Conservation (phyloP, 1,140 invertebrate species). For the Megalopta genalis region DNA sequence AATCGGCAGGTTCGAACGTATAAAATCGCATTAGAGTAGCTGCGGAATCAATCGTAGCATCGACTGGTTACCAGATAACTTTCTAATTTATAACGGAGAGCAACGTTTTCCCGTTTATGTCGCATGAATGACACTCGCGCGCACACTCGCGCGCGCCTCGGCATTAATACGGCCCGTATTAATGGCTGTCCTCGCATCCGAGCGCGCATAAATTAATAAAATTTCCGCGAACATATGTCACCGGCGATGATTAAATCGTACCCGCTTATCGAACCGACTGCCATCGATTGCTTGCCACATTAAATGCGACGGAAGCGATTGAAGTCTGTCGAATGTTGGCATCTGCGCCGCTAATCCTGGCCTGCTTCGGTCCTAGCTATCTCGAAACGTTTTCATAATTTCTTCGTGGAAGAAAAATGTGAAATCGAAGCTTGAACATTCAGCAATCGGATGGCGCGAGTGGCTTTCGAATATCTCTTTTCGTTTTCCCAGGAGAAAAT, state of each 20-base stretch:
- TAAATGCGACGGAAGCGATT: not conserved
- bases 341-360: too few relatives aligned
- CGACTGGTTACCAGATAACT: not conserved
- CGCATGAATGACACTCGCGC: not conserved
- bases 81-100: conserved; percentile 22
- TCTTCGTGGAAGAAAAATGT: too few relatives aligned
- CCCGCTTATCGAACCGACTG: conserved; percentile 18
- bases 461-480: too few relatives aligned
- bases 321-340: not conserved
- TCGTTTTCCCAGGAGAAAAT: too few relatives aligned
- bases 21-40: not conserved
- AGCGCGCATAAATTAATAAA: conserved; percentile 32
- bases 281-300: conserved; percentile 16
- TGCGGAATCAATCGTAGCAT: not conserved
- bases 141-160: too few relatives aligned
- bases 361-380: not conserved
- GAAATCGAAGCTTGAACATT: too few relatives aligned
- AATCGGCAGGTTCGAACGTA: not conserved
- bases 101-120: not conserved
- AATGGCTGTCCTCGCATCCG: conserved; percentile 13
- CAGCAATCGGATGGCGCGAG: too few relatives aligned
- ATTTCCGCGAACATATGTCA: conserved; percentile 3
- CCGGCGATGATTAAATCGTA: conserved; percentile 24
- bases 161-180: conserved; percentile 11
- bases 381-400: not conserved